A percentile compares a stretch with the other conserved stretches of the same genome.
These are phyloP conservation scores for Mus spicilegus DNA, from an alignment of 2,113 vertebrate species.

Conservation along the genomic window DNA sequence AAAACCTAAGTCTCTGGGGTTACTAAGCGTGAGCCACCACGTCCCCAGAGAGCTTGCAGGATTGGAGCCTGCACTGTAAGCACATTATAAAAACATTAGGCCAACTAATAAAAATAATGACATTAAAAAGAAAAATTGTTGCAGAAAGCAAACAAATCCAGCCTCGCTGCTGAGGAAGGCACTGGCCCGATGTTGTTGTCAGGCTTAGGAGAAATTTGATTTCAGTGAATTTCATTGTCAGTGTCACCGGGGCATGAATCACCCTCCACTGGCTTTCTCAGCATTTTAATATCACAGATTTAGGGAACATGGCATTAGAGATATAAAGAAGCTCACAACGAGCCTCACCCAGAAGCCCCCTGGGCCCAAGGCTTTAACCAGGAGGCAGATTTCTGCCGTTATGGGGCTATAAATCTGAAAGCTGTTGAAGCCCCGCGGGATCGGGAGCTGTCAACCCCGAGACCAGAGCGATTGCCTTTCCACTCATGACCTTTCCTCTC, in stretches of 20 bases:
- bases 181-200: constrained; percentile 60
- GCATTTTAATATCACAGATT: constrained; percentile 60
- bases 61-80: constrained; percentile 60
- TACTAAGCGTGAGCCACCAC: not conserved
- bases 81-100: constrained; percentile 79
- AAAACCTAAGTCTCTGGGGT: constrained; percentile 33
- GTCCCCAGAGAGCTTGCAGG: constrained; percentile 28
- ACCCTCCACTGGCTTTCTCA: constrained; percentile 65
- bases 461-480: constrained; percentile 58
- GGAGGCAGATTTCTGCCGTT: constrained; percentile 39
- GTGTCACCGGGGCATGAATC: constrained; percentile 67
- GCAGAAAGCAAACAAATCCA: constrained; percentile 73
- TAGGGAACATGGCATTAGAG: constrained; percentile 59
- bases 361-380: not conserved
- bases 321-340: constrained; percentile 66
- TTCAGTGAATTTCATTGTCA: constrained; percentile 75
- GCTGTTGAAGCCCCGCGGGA: not conserved
- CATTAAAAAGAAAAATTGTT: constrained; percentile 76
- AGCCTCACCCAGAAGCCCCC: constrained; percentile 56
- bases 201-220: constrained; percentile 74
- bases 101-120: constrained; percentile 79
- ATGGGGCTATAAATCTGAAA: constrained; percentile 58
- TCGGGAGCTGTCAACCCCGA: constrained; percentile 17
- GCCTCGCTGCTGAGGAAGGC: constrained; percentile 56
- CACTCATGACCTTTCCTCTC: not conserved